phyloP scores from a whole-genome alignment of 2,797 vertebrate genomes.

The Alca torda region DNA sequence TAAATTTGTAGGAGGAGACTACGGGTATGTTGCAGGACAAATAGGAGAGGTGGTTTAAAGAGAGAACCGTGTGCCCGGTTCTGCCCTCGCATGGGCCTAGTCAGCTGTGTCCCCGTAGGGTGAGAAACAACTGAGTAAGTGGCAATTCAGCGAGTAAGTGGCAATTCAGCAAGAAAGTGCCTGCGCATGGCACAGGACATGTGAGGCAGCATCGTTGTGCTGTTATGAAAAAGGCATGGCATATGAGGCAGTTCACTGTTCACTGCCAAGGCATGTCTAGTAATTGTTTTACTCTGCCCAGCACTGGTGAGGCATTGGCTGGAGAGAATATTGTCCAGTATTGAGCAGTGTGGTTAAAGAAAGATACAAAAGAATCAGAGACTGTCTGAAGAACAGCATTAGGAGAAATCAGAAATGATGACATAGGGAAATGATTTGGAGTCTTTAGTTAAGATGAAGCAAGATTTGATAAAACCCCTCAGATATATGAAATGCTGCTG shows the following conservation, averaged over 20 bases:
- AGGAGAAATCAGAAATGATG: neutral
- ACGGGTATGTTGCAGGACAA: neutral
- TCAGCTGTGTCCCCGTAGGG: neutral
- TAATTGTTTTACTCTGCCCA: neutral
- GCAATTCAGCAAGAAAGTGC: neutral
- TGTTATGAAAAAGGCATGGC: fast-evolving
- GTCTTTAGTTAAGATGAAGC: neutral
- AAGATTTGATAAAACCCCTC: neutral
- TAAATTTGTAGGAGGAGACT: neutral
- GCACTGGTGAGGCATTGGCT: neutral
- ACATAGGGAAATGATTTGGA: neutral
- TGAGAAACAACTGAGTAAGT: neutral
- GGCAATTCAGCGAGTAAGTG: too few species aligned
- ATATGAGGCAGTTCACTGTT: neutral
- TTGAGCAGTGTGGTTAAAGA: neutral
- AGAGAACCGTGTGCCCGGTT: neutral
- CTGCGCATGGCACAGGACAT: neutral
- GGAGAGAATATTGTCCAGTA: neutral
- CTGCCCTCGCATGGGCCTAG: fast-evolving
- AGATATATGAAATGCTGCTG: neutral
- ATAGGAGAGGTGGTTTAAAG: neutral
- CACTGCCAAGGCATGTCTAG: neutral
- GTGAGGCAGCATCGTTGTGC: neutral
- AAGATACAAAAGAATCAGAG: neutral
- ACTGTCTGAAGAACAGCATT: neutral